A percentile compares a stretch with the other conserved stretches of the same genome.
Conservation (phyloP, 2,113 vertebrate species). For the Helogale parvula region DNA sequence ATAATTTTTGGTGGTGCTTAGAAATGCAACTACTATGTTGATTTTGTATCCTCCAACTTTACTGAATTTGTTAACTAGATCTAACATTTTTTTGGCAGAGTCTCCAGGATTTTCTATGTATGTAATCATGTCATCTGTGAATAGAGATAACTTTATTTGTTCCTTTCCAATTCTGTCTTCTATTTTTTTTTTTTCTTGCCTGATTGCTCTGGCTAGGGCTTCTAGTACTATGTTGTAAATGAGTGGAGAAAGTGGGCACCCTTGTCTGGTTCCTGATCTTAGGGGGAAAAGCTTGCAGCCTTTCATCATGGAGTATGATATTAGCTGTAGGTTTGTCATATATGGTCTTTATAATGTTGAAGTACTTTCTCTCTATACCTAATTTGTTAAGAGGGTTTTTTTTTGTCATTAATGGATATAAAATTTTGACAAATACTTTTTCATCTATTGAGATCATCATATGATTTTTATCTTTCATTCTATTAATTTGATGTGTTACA, state of each 20-base stretch:
- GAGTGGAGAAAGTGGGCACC: neutral
- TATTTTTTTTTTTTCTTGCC: neutral
- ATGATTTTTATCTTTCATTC: neutral
- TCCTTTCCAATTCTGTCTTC: neutral
- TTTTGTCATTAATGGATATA: neutral
- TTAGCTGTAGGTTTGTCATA: neutral
- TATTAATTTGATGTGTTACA: neutral
- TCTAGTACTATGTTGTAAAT: neutral
- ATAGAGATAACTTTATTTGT: neutral
- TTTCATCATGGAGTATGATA: neutral
- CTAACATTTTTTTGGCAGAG: neutral
- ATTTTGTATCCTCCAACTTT: neutral
- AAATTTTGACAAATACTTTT: neutral
- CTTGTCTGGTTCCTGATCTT: neutral
- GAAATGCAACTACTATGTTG: neutral
- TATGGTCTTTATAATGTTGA: neutral
- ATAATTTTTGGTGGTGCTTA: neutral
- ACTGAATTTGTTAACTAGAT: neutral
- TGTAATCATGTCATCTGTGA: neutral
- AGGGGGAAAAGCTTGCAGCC: neutral
- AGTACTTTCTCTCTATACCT: neutral
- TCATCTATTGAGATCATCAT: neutral
- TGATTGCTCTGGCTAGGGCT: neutral
- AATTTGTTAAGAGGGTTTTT: neutral
- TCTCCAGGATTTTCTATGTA: neutral